Evolutionary conservation across 2,797 vertebrate genomes (phyloP).

Genomic region (Myripristis jacobus): DNA sequence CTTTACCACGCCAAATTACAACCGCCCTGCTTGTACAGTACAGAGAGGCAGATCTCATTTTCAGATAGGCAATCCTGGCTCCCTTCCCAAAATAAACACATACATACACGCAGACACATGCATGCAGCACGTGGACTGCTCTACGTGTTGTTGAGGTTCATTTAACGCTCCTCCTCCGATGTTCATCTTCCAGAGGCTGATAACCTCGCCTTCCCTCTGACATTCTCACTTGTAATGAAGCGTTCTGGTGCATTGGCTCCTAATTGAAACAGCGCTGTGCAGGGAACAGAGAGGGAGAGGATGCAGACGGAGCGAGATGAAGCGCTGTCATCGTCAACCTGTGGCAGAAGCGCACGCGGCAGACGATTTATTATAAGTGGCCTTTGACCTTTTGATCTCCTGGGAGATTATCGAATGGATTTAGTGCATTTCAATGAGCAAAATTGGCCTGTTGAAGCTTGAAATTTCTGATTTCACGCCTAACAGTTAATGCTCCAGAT

Average conservation of each 20-base stretch:
- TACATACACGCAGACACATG: background rate
- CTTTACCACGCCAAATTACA: too few species aligned
- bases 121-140: background rate
- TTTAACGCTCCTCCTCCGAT: slow-evolving; percentile 14
- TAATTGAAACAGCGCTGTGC: slow-evolving; percentile 37
- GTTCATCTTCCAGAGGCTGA: slow-evolving; percentile 44
- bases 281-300: slow-evolving; percentile 17
- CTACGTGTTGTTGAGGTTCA: slow-evolving; percentile 5
- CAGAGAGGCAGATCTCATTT: background rate
- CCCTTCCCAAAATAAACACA: slow-evolving; percentile 2
- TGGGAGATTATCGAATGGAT: slow-evolving; percentile 36
- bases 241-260: slow-evolving; percentile 46
- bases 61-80: background rate
- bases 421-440: slow-evolving; percentile 15
- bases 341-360: background rate
- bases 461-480: background rate
- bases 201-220: slow-evolving; percentile 36
- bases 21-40: background rate
- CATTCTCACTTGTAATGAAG: slow-evolving; percentile 55
- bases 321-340: slow-evolving; percentile 12
- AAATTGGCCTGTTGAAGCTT: slow-evolving; percentile 4
- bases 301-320: background rate
- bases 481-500: slow-evolving; percentile 14
- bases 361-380: slow-evolving; percentile 8
- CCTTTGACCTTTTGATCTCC: slow-evolving; percentile 40